A percentile compares a stretch with the other conserved stretches of the same genome.
Evolutionary conservation across 2,113 vertebrate genomes (phyloP).

Genomic region (Labeo rohita): DNA sequence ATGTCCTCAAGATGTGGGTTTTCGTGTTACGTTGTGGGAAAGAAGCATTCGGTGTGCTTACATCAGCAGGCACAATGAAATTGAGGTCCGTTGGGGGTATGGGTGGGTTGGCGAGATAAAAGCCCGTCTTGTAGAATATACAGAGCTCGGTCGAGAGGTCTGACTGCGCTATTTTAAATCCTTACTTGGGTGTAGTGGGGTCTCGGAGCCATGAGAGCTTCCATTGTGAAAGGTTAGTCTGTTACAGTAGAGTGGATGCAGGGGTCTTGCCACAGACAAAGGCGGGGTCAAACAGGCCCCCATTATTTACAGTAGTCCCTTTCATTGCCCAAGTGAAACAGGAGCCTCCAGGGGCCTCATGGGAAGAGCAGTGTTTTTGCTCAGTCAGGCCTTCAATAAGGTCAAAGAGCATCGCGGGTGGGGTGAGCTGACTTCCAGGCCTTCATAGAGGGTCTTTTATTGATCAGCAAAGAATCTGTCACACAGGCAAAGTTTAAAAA

Average conservation of each 20-base stretch:
- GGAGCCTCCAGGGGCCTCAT: constrained; percentile 71
- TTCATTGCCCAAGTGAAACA: constrained; percentile 83
- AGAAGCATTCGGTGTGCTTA: neutral
- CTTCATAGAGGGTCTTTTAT: constrained; percentile 68
- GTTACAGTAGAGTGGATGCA: constrained; percentile 80
- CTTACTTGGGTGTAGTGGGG: constrained; percentile 65
- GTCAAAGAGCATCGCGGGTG: constrained; percentile 77
- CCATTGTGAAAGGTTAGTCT: constrained; percentile 73
- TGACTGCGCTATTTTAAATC: constrained; percentile 71
- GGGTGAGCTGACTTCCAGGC: constrained; percentile 73
- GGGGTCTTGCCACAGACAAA: constrained; percentile 76
- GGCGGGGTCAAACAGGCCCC: constrained; percentile 77
- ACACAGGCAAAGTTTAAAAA: constrained; percentile 56
- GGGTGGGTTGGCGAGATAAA: constrained; percentile 9
- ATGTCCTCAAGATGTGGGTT: neutral
- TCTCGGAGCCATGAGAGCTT: constrained; percentile 72
- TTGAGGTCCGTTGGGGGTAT: neutral
- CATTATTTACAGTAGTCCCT: constrained; percentile 87
- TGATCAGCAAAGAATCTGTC: constrained; percentile 61
- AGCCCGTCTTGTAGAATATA: neutral
- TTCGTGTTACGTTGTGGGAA: neutral
- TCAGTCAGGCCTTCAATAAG: constrained; percentile 84
- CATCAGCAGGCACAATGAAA: neutral
- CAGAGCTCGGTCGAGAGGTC: constrained; percentile 56
- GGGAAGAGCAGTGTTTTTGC: constrained; percentile 83